Evolutionary conservation across 2,888 invertebrate species (phyloP), one percentile per base, ranked within the genome.

Genomic region (Lycophotia porphyrea): DNA sequence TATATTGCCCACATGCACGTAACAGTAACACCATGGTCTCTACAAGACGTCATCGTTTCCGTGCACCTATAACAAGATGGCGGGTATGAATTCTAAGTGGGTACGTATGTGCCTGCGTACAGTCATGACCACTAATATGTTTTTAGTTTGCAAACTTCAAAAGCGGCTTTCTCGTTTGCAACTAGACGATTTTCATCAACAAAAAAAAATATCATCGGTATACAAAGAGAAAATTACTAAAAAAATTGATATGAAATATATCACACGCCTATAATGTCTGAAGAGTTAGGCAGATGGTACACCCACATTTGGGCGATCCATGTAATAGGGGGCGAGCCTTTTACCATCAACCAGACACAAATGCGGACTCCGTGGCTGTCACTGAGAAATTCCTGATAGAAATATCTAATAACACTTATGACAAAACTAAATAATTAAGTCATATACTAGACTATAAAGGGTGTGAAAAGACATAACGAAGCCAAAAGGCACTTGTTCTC

Each of bases 1-100:
- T 85, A 86, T 88, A 87, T 87, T 87, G 84, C 68, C 86, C 88
- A 88, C 88, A 84, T 84, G 86, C 73, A 80, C 82, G 85, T 88
- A 88, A 89, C 90, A 88, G 87, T 86, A 86, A 75, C 61, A 47
- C 73, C 66, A 74, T 81, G 82, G 72, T 81, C 84, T 71, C 68
- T 82, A 78, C 73, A 67, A 80, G 73, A 80, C 81, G 86, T 85
- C 86, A 87, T 83, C 76, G 73, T 81, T 83, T 83, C 68, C 61
- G 70, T 78, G 81, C 80, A 77, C 85, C 82, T 74, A 82, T 88
- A 84, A 86, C 78, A 64, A 86, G 88, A 86, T 67, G 67, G 65
- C 36, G 64, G 60, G 65, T 76, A 76, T 84, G 88, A 87, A 87
- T 87, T 74, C 75, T 65, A 88, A 87, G 77, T 84, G 61, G 65